phyloP scores from a whole-genome alignment of 2,797 vertebrate genomes.

The Argyrosomus regius region DNA sequence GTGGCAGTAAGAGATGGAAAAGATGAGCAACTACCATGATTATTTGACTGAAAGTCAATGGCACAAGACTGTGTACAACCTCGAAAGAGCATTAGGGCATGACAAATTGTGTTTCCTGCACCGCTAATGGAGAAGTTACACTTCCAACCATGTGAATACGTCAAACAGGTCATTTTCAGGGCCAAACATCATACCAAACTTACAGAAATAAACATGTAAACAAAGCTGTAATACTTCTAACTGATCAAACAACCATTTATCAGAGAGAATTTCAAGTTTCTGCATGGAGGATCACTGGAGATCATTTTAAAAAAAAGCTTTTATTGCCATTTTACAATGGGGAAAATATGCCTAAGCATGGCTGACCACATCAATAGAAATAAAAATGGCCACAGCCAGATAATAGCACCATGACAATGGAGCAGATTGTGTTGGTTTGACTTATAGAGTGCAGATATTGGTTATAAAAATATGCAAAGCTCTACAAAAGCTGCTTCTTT shows the following conservation, averaged over 20 bases:
- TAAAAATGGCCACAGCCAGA: neutral
- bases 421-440: neutral
- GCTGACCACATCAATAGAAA: neutral
- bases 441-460: neutral
- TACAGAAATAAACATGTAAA: neutral
- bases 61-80: neutral
- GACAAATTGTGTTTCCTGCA: conserved; percentile 13
- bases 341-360: neutral
- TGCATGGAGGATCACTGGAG: neutral
- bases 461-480: neutral
- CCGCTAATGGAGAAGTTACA: neutral
- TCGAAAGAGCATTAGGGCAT: neutral
- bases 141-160: neutral
- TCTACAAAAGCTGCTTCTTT: neutral
- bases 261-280: neutral
- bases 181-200: neutral
- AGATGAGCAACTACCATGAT: neutral
- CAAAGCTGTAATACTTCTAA: neutral
- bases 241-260: neutral
- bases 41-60: neutral
- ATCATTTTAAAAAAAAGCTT: neutral
- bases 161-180: neutral
- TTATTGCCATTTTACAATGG: neutral
- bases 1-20: neutral
- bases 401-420: neutral